Evolutionary conservation across 2,888 invertebrate species (phyloP).

Genomic region (Sceliomorpha sp.): DNA sequence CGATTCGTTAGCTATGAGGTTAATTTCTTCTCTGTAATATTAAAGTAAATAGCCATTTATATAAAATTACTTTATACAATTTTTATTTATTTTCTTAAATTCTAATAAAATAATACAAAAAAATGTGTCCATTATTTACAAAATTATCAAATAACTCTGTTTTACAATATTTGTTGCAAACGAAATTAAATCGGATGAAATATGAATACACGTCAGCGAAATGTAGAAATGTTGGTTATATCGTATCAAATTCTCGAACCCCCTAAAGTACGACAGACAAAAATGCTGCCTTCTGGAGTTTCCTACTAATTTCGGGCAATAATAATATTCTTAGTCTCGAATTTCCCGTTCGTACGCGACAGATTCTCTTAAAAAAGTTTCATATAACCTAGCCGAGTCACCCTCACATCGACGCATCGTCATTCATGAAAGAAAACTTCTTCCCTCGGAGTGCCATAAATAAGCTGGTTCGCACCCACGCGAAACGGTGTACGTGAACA

Average conservation of each 20-base stretch:
- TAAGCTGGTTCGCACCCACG: slow-evolving; percentile 65
- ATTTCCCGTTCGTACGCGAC: neutral
- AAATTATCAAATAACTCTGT: no score
- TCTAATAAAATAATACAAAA: no score
- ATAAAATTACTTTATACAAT: neutral
- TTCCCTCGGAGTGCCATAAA: slow-evolving; percentile 62
- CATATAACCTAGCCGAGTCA: slow-evolving; percentile 14
- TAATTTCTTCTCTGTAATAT: slow-evolving; percentile 64
- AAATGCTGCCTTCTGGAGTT: no score
- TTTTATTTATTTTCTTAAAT: neutral
- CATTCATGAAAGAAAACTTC: slow-evolving; percentile 29
- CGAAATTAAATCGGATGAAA: no score
- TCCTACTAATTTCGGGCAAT: neutral
- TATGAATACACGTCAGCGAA: no score
- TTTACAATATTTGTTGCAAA: no score
- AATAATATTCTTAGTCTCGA: neutral
- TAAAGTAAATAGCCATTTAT: slow-evolving; percentile 2
- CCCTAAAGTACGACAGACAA: no score
- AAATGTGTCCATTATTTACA: no score
- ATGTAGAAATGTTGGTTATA: no score
- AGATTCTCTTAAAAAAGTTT: slow-evolving; percentile 12
- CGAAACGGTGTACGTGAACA: slow-evolving; percentile 14
- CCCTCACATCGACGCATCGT: slow-evolving; percentile 7
- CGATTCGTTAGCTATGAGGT: slow-evolving; percentile 72
- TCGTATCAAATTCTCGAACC: no score